These are phyloP conservation scores for Zaprionus lachaisei DNA, from an alignment of 1,140 invertebrate genomes.

Conservation along the genomic window DNA sequence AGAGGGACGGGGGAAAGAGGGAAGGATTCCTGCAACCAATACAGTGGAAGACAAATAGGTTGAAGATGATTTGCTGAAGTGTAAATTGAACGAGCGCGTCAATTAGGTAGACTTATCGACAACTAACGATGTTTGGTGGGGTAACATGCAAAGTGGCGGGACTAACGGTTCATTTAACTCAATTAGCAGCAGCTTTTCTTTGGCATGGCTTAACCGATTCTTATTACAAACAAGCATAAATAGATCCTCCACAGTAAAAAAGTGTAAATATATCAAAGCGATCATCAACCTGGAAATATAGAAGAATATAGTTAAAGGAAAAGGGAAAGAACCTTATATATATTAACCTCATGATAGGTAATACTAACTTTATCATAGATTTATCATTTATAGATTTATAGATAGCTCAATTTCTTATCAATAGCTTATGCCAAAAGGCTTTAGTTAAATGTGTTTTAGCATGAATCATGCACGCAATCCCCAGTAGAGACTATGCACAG, in stretches of 20 bases:
- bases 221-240: neutral
- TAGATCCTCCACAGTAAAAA: neutral
- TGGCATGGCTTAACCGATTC: too few species aligned
- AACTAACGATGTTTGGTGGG: slow-evolving; percentile 3
- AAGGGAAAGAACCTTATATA: neutral
- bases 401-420: neutral
- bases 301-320: neutral
- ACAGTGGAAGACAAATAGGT: slow-evolving; percentile 45
- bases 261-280: too few species aligned
- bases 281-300: too few species aligned
- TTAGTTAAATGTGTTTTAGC: neutral
- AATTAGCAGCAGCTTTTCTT: slow-evolving; percentile 7
- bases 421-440: neutral
- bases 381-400: too few species aligned
- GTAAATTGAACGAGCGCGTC: slow-evolving; percentile 55
- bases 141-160: slow-evolving; percentile 3
- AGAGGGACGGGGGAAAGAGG: neutral
- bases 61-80: slow-evolving; percentile 48
- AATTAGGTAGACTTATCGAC: slow-evolving; percentile 40
- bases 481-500: neutral
- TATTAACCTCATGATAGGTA: neutral
- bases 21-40: neutral
- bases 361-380: neutral
- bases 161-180: slow-evolving; percentile 28
- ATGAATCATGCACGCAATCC: slow-evolving; percentile 7